Conservation (phyloP, 2,113 vertebrate genomes). For the Lutjanus erythropterus region DNA sequence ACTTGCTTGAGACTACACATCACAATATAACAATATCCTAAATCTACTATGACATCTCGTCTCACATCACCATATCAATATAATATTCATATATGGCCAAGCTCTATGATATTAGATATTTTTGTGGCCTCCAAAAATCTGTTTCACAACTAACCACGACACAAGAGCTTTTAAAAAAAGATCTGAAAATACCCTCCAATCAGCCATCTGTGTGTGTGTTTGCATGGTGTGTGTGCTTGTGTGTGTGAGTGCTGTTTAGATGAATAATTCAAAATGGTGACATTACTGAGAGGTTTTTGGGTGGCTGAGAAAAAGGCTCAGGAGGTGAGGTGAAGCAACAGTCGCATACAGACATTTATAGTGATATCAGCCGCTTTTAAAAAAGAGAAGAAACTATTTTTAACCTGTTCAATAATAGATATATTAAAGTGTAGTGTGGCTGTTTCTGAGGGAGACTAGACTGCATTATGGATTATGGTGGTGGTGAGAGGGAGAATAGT, state of each 20-base stretch:
- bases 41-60: too few species aligned
- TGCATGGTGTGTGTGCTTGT: not conserved
- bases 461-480: constrained; percentile 76
- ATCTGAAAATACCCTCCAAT: constrained; percentile 21
- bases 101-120: constrained; percentile 6
- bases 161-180: constrained; percentile 1
- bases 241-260: constrained; percentile 20
- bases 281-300: constrained; percentile 51
- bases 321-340: constrained; percentile 42
- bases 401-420: constrained; percentile 75
- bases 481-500: constrained; percentile 66
- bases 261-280: constrained; percentile 76
- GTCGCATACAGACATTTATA: constrained; percentile 27
- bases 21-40: too few species aligned
- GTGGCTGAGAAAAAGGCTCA: constrained; percentile 31
- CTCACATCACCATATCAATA: too few species aligned
- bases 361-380: constrained; percentile 32
- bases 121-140: not conserved
- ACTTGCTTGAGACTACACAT: too few species aligned
- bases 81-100: too few species aligned
- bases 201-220: constrained; percentile 21
- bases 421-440: constrained; percentile 63
- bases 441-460: constrained; percentile 60
- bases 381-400: constrained; percentile 43
- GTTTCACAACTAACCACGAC: not conserved